Conservation (phyloP, 2,113 vertebrate genomes). For the Calidris pugnax region DNA sequence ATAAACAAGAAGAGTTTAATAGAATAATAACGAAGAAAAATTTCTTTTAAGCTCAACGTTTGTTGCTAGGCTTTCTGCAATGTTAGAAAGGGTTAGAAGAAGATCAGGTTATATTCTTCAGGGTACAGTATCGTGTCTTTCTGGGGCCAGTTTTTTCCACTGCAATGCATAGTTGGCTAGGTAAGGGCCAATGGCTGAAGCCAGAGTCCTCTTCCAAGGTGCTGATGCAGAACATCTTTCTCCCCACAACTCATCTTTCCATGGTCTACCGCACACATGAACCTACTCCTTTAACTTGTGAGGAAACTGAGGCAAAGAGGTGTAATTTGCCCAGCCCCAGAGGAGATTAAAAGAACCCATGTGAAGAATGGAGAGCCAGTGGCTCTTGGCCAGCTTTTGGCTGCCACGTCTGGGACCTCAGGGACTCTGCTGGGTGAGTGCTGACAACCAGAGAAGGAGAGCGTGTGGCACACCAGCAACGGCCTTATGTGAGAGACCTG, state of each 20-base stretch:
- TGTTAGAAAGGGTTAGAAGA: not conserved
- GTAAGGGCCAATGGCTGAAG: not conserved
- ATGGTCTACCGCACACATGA: too few relatives aligned
- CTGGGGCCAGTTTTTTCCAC: not conserved
- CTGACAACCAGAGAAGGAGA: not conserved
- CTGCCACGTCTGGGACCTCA: not conserved
- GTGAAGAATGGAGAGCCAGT: not conserved
- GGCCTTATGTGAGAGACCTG: not conserved
- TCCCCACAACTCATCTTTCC: accelerated
- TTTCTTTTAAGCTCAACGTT: not conserved
- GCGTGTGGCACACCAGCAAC: not conserved
- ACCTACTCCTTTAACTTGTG: not conserved
- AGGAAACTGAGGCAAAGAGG: not conserved
- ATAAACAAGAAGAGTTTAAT: not conserved
- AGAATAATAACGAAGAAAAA: not conserved
- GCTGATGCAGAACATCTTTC: not conserved
- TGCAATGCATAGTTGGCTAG: not conserved
- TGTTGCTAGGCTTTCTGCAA: not conserved
- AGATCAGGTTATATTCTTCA: not conserved
- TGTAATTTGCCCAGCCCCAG: not conserved
- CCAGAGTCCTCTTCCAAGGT: not conserved
- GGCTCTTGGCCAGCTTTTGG: not conserved
- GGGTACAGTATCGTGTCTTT: not conserved
- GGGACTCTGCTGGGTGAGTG: not conserved
- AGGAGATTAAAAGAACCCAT: not conserved